These are phyloP conservation scores for Morone saxatilis DNA, from an alignment of 2,113 vertebrate genomes.

Conservation along the genomic window DNA sequence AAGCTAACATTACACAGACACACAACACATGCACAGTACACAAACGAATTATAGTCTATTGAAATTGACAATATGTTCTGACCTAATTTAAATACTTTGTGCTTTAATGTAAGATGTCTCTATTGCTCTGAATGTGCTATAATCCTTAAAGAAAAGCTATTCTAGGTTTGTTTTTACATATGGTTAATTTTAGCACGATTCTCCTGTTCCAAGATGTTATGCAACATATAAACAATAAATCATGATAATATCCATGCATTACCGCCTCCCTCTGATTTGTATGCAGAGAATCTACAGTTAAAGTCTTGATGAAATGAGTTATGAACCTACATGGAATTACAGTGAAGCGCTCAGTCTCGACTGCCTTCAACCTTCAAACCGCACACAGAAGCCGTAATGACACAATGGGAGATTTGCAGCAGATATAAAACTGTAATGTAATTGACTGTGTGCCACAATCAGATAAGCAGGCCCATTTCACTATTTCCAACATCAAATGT, in stretches of 20 bases:
- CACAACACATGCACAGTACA: slow-evolving; percentile 12
- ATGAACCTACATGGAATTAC: slow-evolving; percentile 26
- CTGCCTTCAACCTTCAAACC: slow-evolving; percentile 42
- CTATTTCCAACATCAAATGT: slow-evolving; percentile 60
- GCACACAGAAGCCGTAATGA: slow-evolving; percentile 62
- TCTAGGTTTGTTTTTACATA: not conserved
- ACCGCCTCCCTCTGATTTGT: slow-evolving; percentile 35
- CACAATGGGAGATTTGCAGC: slow-evolving; percentile 73
- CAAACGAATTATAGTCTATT: not conserved
- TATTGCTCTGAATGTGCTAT: not conserved
- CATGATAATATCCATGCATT: slow-evolving; percentile 29
- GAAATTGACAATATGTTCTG: not conserved
- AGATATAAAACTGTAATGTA: slow-evolving; percentile 75
- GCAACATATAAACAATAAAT: slow-evolving; percentile 7
- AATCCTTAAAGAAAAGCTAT: not conserved
- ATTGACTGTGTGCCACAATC: slow-evolving; percentile 74
- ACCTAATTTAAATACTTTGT: not conserved
- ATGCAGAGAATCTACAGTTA: slow-evolving; percentile 39
- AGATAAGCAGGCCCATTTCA: slow-evolving; percentile 73
- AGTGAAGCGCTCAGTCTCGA: slow-evolving; percentile 4
- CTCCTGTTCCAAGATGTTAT: not conserved
- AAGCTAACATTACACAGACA: slow-evolving; percentile 13
- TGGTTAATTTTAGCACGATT: not conserved
- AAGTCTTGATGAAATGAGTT: slow-evolving; percentile 56
- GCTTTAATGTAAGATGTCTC: not conserved